Base-by-base conservation (phyloP, 2,888 invertebrate species). In the Dryococelus australis region DNA sequence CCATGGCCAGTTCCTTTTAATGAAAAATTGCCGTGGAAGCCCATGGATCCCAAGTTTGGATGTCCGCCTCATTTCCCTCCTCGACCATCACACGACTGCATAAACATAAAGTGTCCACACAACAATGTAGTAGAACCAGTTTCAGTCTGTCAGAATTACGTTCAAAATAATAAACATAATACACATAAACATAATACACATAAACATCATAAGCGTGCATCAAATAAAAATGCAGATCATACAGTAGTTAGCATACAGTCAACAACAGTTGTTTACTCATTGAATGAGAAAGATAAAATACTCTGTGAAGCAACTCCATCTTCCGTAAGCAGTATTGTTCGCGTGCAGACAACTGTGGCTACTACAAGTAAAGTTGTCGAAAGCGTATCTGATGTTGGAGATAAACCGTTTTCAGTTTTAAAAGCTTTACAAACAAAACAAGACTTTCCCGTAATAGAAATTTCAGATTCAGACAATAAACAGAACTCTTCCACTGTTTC, bases 1-100 rank as follows among this genome's bases (percentile, higher is more conserved):
- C 16, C 65, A 65, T 65, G 65, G 65, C 65, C 65, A 65, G 65
- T 24, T 65, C 65, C 65, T 65, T 65, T 65, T 65, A 65, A 65
- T n/a, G 65, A 65, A 65, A 65, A 65, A n/a, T n/a, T n/a, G 24
- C 65, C 65, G 16, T 65, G 65, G 65, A 20, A 65, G 65, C 65
- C 65, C 16, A 65, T 65, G 65, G 65, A 65, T 3, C 65, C 65
- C 65, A 65, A 65, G 24, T 65, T 24, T 65, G 65, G 65, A 65
- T 65, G 65, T 65, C 65, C 65, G n/a, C 65, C 65, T n/a, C 65
- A 20, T 65, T 65, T 65, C n/a, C 65, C 65, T 65, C 65, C 65
- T 65, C 65, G 65, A 24, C 20, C 65, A 65, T n/a, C 65, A 65
- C 65, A 65, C 65, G n/a, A 65, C 65, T 65, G 65, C n/a, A 6